Conservation (phyloP, 2,888 invertebrate genomes). For the Xanthia togata region DNA sequence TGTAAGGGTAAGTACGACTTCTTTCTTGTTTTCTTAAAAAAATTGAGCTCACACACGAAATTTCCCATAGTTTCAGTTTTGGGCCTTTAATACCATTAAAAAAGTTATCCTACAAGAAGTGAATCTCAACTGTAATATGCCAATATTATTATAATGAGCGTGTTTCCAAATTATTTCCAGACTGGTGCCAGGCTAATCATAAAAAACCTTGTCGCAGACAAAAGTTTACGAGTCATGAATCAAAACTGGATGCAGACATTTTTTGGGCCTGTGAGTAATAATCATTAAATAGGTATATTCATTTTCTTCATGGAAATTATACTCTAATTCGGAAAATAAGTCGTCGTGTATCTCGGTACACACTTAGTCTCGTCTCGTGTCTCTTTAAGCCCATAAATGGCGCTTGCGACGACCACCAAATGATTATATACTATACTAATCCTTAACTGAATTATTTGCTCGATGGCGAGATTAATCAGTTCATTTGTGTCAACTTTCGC, state of each 20-base stretch:
- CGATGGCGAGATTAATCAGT: no score
- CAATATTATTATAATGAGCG: not conserved
- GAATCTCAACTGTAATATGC: not conserved
- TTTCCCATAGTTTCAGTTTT: not conserved
- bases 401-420: not conserved
- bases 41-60: no score
- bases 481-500: constrained; percentile 46
- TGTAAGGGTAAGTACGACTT: constrained; percentile 72
- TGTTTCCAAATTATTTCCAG: constrained; percentile 72
- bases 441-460: not conserved
- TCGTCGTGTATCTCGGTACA: not conserved
- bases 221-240: constrained; percentile 85
- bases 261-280: constrained; percentile 83
- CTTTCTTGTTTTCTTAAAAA: not conserved
- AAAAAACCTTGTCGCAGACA: constrained; percentile 86
- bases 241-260: constrained; percentile 88
- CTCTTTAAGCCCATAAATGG: not conserved
- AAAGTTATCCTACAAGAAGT: not conserved
- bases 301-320: not conserved
- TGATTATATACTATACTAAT: not conserved
- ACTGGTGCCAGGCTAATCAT: constrained; percentile 80
- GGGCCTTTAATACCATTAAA: no score
- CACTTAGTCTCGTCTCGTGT: no score
- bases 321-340: not conserved
- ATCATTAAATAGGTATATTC: not conserved